Percentiles rank a stretch among this genome's conserved stretches.
phyloP scores from a whole-genome alignment of 2,797 vertebrate genomes.

The Parotocinclus haroldoi region DNA sequence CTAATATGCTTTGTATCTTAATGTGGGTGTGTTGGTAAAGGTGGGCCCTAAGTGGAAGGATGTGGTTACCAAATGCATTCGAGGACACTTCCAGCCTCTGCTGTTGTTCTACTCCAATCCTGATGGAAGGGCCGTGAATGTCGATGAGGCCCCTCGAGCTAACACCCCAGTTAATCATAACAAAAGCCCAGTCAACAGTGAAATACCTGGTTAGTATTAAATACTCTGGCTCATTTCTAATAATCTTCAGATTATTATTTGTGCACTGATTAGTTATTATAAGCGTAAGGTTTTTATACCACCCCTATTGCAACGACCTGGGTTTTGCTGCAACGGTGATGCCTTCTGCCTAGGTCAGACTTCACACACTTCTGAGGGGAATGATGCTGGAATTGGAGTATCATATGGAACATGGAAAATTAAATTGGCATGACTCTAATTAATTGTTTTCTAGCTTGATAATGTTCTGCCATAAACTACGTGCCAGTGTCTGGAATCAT shows the following conservation, averaged over 20 bases:
- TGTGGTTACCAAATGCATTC: conserved; percentile 88
- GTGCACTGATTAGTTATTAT: too few species aligned
- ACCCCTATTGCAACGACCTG: too few species aligned
- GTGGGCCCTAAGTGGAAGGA: conserved; percentile 94
- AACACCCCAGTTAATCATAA: conserved; percentile 72
- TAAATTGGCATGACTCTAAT: too few species aligned
- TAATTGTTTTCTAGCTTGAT: background rate
- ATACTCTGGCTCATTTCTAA: background rate
- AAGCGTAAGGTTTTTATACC: too few species aligned
- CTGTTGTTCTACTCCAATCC: conserved; percentile 94
- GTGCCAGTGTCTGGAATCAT: too few species aligned
- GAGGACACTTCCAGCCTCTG: conserved; percentile 94
- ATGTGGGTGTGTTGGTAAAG: conserved; percentile 57
- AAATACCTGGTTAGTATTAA: conserved; percentile 71
- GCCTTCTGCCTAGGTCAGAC: too few species aligned
- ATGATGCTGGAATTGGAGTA: too few species aligned
- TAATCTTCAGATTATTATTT: too few species aligned
- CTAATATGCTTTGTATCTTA: too few species aligned
- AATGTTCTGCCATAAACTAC: background rate
- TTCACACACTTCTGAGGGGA: too few species aligned
- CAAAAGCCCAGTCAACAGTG: conserved; percentile 70
- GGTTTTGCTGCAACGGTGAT: too few species aligned
- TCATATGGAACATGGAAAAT: too few species aligned
- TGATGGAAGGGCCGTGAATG: conserved; percentile 82
- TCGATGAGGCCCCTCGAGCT: conserved; percentile 77